Evolutionary conservation across 2,888 invertebrate genomes (phyloP).

Genomic region (Dolomedes plantarius): DNA sequence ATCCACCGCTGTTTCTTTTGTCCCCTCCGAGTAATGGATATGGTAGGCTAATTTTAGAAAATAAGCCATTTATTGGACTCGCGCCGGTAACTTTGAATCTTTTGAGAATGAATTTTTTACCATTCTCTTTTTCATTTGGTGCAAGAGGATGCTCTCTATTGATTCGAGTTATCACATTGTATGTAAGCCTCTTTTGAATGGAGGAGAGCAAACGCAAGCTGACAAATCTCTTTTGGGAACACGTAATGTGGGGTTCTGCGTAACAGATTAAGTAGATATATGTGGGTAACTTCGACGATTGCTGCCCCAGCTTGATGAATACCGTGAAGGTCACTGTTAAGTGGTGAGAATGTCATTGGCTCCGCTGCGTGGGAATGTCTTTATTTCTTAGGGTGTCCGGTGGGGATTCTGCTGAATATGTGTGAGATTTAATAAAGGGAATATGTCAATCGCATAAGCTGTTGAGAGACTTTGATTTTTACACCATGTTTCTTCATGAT

Average conservation of each 20-base stretch:
- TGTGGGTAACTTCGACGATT: neutral
- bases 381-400: too few species aligned
- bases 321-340: neutral
- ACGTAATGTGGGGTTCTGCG: neutral
- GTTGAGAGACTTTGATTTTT: too few species aligned
- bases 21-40: neutral
- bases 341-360: too few species aligned
- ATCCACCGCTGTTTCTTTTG: neutral
- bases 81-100: neutral
- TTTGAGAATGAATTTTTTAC: neutral
- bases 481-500: too few species aligned
- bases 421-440: too few species aligned
- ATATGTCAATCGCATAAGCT: too few species aligned
- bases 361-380: too few species aligned
- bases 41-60: conserved; percentile 14
- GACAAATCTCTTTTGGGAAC: neutral
- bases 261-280: neutral
- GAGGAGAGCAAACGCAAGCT: neutral
- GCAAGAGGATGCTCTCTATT: neutral
- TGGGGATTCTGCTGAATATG: too few species aligned
- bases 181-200: neutral
- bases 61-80: neutral
- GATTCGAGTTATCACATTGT: neutral
- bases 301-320: neutral
- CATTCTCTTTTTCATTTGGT: neutral